Conservation (phyloP, 2,888 invertebrate genomes). For the Camponotus fellah region DNA sequence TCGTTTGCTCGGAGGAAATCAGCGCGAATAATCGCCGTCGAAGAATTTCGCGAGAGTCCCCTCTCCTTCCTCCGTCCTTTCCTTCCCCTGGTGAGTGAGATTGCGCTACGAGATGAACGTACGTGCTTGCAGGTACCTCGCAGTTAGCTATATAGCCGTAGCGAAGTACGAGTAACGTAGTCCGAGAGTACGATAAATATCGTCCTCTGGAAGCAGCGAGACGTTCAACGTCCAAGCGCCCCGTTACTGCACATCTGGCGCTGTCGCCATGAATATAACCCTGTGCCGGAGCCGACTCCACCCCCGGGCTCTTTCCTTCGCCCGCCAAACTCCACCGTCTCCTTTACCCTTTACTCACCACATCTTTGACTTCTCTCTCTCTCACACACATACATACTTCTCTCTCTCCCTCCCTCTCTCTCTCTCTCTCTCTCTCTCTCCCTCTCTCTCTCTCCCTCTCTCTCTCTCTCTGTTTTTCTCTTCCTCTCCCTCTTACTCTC, state of each 20-base stretch:
- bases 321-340: constrained; percentile 58
- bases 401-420: constrained; percentile 56
- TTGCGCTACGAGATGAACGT: constrained; percentile 36
- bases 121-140: constrained; percentile 72
- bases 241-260: constrained; percentile 81
- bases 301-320: constrained; percentile 47
- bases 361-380: constrained; percentile 52
- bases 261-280: constrained; percentile 83
- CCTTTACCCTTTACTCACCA: constrained; percentile 33
- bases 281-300: constrained; percentile 56
- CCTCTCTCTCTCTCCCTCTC: constrained; percentile 55
- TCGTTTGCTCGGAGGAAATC: constrained; percentile 28
- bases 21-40: constrained; percentile 22
- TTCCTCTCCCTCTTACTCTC: constrained; percentile 32
- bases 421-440: constrained; percentile 30
- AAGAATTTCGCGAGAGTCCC: constrained; percentile 9
- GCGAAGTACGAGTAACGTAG: constrained; percentile 77
- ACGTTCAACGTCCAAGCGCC: constrained; percentile 79
- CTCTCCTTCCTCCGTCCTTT: not conserved
- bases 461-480: constrained; percentile 53
- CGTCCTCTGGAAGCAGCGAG: constrained; percentile 78
- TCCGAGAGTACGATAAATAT: constrained; percentile 83
- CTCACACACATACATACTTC: constrained; percentile 44
- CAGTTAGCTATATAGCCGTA: constrained; percentile 38
- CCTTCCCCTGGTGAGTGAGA: not conserved